Percentiles rank a stretch among this genome's conserved stretches.
phyloP scores from a whole-genome alignment of 2,113 vertebrate species.

The Limnothrissa miodon region DNA sequence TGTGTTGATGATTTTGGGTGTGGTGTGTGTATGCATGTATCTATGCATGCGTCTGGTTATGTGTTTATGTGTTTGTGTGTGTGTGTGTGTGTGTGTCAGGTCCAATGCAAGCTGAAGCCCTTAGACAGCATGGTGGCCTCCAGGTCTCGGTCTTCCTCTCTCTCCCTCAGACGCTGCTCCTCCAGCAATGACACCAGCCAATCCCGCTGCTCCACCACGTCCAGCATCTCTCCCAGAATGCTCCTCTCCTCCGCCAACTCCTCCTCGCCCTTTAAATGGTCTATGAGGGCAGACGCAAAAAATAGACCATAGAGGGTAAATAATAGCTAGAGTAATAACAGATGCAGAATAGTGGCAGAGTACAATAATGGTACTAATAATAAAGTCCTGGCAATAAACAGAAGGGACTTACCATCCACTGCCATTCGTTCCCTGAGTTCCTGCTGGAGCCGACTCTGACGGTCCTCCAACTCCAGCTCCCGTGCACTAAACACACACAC shows the following conservation, averaged over 20 bases:
- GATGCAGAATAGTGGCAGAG: too few species aligned
- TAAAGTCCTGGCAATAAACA: not conserved
- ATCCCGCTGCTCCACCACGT: constrained; percentile 92
- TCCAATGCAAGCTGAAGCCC: constrained; percentile 85
- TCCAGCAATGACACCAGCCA: constrained; percentile 88
- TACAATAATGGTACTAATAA: too few species aligned
- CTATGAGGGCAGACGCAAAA: constrained; percentile 59
- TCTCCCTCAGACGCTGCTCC: constrained; percentile 83
- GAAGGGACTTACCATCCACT: constrained; percentile 77
- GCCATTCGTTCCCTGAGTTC: constrained; percentile 94
- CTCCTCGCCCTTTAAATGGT: constrained; percentile 85
- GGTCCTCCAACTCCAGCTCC: constrained; percentile 93
- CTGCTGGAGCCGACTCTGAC: constrained; percentile 93
- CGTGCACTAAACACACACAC: constrained; percentile 74
- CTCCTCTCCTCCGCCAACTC: constrained; percentile 86
- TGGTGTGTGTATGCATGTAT: constrained; percentile 12
- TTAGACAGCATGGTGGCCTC: constrained; percentile 83
- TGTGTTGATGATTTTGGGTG: not conserved
- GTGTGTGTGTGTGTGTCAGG: constrained; percentile 63
- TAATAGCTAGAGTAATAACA: too few species aligned
- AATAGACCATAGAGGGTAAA: too few species aligned
- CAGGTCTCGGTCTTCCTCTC: constrained; percentile 86
- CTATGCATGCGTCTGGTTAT: constrained; percentile 50
- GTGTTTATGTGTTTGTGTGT: constrained; percentile 18
- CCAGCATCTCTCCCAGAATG: constrained; percentile 94